phyloP scores from a whole-genome alignment of 1,140 invertebrate genomes.

The Leptestheria dahalacensis region DNA sequence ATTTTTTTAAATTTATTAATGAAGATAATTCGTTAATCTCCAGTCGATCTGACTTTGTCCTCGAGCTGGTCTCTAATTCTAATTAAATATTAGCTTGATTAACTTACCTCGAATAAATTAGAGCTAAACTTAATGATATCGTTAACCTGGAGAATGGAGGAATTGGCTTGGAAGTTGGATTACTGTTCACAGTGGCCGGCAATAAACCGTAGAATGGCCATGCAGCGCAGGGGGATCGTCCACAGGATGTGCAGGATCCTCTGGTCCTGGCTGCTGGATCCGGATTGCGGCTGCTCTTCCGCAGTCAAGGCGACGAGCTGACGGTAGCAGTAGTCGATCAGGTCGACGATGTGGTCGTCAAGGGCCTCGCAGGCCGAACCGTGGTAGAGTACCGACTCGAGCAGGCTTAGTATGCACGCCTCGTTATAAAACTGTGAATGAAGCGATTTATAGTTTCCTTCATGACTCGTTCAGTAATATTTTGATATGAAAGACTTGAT shows the following conservation, averaged over 20 bases:
- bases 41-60: too few species aligned
- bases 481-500: too few species aligned
- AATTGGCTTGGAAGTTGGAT: not conserved
- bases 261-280: not conserved
- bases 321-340: constrained; percentile 53
- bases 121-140: too few species aligned
- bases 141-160: too few species aligned
- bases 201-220: constrained; percentile 5
- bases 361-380: constrained; percentile 48
- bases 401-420: constrained; percentile 43
- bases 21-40: too few species aligned
- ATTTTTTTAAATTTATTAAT: too few species aligned
- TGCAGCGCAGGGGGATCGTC: constrained; percentile 4
- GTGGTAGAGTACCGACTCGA: constrained; percentile 60
- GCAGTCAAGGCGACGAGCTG: constrained; percentile 25
- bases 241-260: constrained; percentile 2
- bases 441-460: constrained; percentile 9
- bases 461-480: not conserved
- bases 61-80: too few species aligned
- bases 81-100: too few species aligned
- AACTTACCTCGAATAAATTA: too few species aligned
- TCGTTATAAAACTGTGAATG: constrained; percentile 48
- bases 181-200: constrained; percentile 5
- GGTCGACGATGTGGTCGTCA: constrained; percentile 48
- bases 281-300: not conserved